These are phyloP conservation scores for Astreopora myriophthalma DNA, from an alignment of 64 coral and sea anemone genomes.

Conservation along the genomic window DNA sequence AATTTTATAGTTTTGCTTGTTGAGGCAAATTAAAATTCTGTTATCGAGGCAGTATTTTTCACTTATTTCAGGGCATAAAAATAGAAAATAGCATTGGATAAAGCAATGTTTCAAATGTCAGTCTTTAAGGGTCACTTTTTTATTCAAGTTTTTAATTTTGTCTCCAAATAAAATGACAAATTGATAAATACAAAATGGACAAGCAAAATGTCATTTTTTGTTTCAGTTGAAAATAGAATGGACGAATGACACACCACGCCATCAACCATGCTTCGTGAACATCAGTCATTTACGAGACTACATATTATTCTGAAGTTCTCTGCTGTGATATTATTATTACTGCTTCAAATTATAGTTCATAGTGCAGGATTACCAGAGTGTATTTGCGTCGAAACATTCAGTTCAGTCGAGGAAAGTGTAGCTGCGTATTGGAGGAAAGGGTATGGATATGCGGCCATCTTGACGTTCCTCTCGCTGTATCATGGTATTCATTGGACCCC, in stretches of 20 bases:
- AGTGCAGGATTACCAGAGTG: too few species aligned
- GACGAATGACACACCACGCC: neutral
- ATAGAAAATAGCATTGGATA: neutral
- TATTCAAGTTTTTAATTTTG: neutral
- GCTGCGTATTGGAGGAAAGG: too few species aligned
- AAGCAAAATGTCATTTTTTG: neutral
- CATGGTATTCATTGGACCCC: too few species aligned
- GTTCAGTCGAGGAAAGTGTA: too few species aligned
- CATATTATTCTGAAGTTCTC: too few species aligned
- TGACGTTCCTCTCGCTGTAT: too few species aligned
- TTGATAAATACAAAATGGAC: neutral
- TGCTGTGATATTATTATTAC: too few species aligned
- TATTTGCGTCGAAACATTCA: too few species aligned
- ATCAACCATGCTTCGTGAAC: too few species aligned
- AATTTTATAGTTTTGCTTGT: neutral
- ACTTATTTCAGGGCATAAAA: neutral
- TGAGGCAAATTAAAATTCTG: neutral
- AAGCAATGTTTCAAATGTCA: neutral
- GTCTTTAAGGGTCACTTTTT: neutral
- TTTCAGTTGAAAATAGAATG: neutral
- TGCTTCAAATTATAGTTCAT: too few species aligned
- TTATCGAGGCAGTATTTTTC: neutral
- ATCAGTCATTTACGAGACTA: too few species aligned
- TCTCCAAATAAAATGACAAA: neutral
- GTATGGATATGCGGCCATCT: too few species aligned